phyloP scores from a whole-genome alignment of 2,888 invertebrate species.

The Slavum lentiscoides region DNA sequence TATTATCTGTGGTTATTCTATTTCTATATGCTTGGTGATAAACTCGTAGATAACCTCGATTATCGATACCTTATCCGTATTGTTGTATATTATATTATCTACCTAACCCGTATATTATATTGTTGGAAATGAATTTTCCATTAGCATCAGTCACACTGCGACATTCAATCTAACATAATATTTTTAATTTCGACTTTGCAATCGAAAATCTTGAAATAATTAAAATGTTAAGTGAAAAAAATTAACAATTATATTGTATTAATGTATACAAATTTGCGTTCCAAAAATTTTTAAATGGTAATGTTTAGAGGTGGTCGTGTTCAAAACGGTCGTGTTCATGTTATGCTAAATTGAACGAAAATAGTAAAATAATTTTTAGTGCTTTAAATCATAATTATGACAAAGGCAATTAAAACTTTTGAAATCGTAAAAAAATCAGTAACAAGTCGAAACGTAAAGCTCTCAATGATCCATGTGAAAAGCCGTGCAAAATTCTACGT shows the following conservation, averaged over 20 bases:
- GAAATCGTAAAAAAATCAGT: too few species aligned
- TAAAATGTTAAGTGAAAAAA: constrained; percentile 3
- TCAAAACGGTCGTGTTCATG: not conserved
- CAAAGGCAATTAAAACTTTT: too few species aligned
- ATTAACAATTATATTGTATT: not conserved
- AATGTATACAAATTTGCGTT: not conserved
- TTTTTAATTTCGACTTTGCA: not conserved
- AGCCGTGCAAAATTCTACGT: too few species aligned
- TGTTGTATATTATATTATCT: not conserved
- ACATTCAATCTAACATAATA: not conserved
- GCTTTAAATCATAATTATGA: not conserved
- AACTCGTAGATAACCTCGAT: not conserved
- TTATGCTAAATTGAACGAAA: not conserved
- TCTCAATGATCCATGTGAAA: too few species aligned
- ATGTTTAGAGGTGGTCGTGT: too few species aligned
- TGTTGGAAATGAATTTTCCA: not conserved
- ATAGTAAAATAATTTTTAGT: too few species aligned
- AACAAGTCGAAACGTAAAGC: too few species aligned
- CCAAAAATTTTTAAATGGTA: not conserved
- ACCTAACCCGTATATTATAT: not conserved
- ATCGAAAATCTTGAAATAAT: not conserved
- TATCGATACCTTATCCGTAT: not conserved
- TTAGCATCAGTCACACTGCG: not conserved
- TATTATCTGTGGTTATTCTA: too few species aligned
- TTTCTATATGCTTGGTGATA: too few species aligned